Evolutionary conservation across 2,797 vertebrate genomes (phyloP).

Genomic region (Trematomus bernacchii): DNA sequence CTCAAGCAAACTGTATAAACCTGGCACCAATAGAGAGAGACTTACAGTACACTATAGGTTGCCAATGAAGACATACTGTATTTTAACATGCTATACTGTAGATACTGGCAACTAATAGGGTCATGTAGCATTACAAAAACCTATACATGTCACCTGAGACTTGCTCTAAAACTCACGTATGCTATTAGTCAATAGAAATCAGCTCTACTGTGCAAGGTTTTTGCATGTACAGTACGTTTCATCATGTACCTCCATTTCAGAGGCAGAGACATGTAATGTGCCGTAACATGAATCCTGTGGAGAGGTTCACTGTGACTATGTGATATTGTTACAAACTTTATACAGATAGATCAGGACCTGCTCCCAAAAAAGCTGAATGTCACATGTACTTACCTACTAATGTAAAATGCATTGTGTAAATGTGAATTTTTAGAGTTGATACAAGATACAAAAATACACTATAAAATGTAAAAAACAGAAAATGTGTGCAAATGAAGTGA

Average conservation of each 20-base stretch:
- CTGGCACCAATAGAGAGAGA: conserved; percentile 53
- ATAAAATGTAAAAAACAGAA: conserved; percentile 78
- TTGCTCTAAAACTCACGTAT: conserved; percentile 54
- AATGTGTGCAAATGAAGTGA: conserved; percentile 75
- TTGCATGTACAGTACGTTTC: conserved; percentile 68
- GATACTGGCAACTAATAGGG: conserved; percentile 49
- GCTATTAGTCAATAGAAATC: conserved; percentile 52
- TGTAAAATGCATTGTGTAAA: conserved; percentile 87
- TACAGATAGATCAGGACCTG: conserved; percentile 54
- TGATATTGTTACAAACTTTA: conserved; percentile 49
- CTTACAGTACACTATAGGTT: conserved; percentile 50
- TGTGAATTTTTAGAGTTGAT: conserved; percentile 87
- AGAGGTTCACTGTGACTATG: conserved; percentile 65
- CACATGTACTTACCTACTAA: conserved; percentile 85
- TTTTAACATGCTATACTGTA: conserved; percentile 59
- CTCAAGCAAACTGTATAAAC: conserved; percentile 69
- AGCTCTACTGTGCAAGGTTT: conserved; percentile 59
- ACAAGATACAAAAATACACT: conserved; percentile 75
- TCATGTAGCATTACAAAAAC: conserved; percentile 64
- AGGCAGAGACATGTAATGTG: conserved; percentile 40
- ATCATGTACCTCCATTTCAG: conserved; percentile 56
- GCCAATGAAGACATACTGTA: conserved; percentile 59
- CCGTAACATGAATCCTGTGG: conserved; percentile 39
- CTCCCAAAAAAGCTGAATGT: conserved; percentile 76
- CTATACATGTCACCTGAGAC: conserved; percentile 52